Evolutionary conservation across 2,888 invertebrate genomes (phyloP).

Genomic region (Metellina segmentata): DNA sequence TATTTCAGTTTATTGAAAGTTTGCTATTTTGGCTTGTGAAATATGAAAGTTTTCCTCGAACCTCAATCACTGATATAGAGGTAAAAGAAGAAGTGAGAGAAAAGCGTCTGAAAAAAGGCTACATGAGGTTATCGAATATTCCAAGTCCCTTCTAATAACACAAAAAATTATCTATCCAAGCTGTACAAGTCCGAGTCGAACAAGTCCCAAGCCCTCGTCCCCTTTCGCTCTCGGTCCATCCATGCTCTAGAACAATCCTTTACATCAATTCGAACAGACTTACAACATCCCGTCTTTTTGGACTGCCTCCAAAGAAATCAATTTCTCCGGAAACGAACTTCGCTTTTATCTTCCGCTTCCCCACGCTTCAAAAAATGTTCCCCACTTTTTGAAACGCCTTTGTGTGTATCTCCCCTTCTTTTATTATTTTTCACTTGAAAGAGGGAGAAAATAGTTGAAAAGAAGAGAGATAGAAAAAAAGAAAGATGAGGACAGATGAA

Average conservation of each 20-base stretch:
- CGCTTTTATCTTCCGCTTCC: slow-evolving; percentile 34
- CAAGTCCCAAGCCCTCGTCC: too few species aligned
- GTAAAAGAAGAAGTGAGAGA: too few species aligned
- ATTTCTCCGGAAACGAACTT: slow-evolving; percentile 44
- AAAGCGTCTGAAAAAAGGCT: too few species aligned
- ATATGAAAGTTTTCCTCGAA: too few species aligned
- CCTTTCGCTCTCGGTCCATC: too few species aligned
- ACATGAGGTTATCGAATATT: too few species aligned
- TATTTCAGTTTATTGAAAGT: too few species aligned
- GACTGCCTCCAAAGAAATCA: slow-evolving; percentile 41
- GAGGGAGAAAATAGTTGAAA: neutral
- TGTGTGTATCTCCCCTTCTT: slow-evolving; percentile 22
- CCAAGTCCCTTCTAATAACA: too few species aligned
- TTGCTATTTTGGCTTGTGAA: too few species aligned
- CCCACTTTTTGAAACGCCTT: slow-evolving; percentile 16
- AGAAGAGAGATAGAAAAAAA: neutral
- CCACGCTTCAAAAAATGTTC: slow-evolving; percentile 18
- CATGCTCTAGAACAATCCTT: neutral
- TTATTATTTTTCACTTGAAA: neutral
- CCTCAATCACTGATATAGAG: too few species aligned
- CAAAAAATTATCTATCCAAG: too few species aligned
- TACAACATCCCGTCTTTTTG: slow-evolving; percentile 4
- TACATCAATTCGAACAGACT: slow-evolving; percentile 9
- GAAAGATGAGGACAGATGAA: slow-evolving; percentile 22
- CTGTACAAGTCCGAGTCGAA: too few species aligned